These are phyloP conservation scores for Montifringilla adamsi DNA, from an alignment of 2,113 vertebrate genomes.

Conservation along the genomic window DNA sequence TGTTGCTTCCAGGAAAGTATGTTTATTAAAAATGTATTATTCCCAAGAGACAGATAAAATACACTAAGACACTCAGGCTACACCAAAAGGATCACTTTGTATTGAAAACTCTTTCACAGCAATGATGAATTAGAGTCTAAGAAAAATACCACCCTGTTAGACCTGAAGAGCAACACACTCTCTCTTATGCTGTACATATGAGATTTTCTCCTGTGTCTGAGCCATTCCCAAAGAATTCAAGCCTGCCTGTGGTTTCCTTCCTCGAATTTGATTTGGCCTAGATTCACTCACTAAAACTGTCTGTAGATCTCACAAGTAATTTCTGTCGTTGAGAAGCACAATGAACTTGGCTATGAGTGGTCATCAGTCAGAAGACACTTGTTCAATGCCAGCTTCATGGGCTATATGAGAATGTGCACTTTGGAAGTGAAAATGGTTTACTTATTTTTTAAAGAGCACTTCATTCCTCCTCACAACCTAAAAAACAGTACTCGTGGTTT, in stretches of 20 bases:
- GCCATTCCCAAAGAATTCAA: not conserved
- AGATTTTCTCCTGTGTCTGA: not conserved
- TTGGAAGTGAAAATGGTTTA: not conserved
- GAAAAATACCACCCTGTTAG: not conserved
- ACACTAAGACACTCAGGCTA: not conserved
- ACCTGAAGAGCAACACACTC: not conserved
- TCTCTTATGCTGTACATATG: not conserved
- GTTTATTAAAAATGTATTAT: constrained; percentile 32
- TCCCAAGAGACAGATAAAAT: constrained; percentile 14
- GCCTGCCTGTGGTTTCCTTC: not conserved
- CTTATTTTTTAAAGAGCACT: not conserved
- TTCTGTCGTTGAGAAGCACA: not conserved
- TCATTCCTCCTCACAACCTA: not conserved
- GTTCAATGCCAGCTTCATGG: not conserved
- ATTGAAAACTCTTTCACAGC: not conserved
- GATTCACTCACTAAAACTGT: not conserved
- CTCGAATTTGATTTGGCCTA: not conserved
- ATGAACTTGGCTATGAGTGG: not conserved
- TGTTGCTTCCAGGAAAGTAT: constrained; percentile 4
- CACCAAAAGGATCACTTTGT: not conserved
- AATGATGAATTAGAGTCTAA: not conserved
- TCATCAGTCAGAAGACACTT: not conserved
- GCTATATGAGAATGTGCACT: not conserved
- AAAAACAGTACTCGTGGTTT: not conserved
- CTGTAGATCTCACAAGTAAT: not conserved